Conservation (phyloP, 2,113 vertebrate species). For the Pachycephala philippinensis region DNA sequence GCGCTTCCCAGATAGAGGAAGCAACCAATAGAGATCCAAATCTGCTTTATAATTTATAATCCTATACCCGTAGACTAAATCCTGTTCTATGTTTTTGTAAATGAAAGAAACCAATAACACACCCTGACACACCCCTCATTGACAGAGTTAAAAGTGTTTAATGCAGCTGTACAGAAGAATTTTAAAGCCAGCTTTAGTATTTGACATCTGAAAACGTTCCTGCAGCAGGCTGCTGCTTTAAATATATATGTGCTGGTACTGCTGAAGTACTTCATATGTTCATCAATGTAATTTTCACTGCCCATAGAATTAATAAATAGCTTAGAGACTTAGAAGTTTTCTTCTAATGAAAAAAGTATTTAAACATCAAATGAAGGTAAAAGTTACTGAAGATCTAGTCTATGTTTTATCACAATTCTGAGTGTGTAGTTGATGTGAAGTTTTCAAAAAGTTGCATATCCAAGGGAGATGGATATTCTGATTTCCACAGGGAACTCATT, state of each 20-base stretch:
- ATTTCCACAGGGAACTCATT: background rate
- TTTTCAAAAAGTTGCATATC: background rate
- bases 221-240: background rate
- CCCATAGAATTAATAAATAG: background rate
- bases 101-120: background rate
- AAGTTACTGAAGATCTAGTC: background rate
- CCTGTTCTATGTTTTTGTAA: background rate
- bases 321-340: background rate
- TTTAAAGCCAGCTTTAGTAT: background rate
- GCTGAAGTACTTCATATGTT: background rate
- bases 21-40: background rate
- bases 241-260: background rate
- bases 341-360: background rate
- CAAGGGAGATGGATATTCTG: background rate
- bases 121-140: background rate
- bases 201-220: background rate
- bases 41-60: background rate
- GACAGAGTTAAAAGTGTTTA: background rate
- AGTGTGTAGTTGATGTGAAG: background rate
- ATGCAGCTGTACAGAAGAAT: background rate
- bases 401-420: background rate
- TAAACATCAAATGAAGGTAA: background rate
- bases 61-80: rapidly evolving
- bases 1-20: rapidly evolving
- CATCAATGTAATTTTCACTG: background rate